Base-by-base conservation (phyloP, 2,797 vertebrate genomes). In the Crocidura indochinensis region DNA sequence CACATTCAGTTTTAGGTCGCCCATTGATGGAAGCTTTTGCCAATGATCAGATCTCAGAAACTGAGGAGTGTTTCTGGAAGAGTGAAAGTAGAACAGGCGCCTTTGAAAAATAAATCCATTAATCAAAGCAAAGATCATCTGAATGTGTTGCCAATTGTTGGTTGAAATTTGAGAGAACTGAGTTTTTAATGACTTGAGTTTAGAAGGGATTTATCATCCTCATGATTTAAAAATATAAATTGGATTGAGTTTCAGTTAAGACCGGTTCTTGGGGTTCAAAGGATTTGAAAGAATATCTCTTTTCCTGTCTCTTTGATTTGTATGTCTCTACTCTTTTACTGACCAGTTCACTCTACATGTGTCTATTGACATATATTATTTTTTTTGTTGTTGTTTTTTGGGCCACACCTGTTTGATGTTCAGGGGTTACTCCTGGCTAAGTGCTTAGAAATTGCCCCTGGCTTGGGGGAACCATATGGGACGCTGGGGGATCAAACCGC, bases 111-210 rank as follows among this genome's bases (percentile, higher is more conserved):
- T 6, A 75, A 47, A 53, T 29, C 14, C 10, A 10, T 14, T 19
- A 20, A 38, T 10, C 31, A 76, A 85, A 71, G 49, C 47, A 81
- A n/a, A 75, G 15, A 29, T 38, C 10, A 46, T 79, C 11, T n/a
- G 10, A 62, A 26, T 60, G 20, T 76, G 3, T 17, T 46, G 22
- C 27, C 65, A 15, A 84, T 49, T 64, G 3, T 60, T 20, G 17
- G 11, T 9, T 68, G 44, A 87, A 88, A 83, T 38, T 88, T 26
- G 62, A 68, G 92, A 22, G 73, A 76, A 80, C 8, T 72, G 14
- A 78, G 76, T 75, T 69, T 24, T 19, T 76, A 27, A 22, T 53
- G 26, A 76, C 44, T 78, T 75, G n/a, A 75, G 26, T 14, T 78
- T 86, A 84, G 46, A 68, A n/a, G 20, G 12, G 60, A 19, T 27